Base-by-base conservation (phyloP, 2,888 invertebrate genomes). In the Spilosoma lubricipeda region DNA sequence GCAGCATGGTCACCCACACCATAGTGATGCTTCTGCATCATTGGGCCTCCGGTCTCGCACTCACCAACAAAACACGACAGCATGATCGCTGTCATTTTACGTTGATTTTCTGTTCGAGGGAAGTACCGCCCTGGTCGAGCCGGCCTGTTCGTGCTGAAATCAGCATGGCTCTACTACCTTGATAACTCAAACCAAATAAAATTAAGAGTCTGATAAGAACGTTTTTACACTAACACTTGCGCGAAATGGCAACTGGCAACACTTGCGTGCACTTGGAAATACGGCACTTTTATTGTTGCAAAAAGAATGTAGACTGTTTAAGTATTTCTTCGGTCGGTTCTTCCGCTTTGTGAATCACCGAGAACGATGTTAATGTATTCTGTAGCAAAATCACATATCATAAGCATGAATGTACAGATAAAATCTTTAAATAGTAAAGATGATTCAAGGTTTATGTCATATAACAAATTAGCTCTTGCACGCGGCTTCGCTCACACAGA, bases 241-340 rank as follows among this genome's bases (percentile, higher is more conserved):
- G 2, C 52, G 18, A 48, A 70, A 67, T 56, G 71, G 75, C 68
- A 73, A 79, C 73, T n/a, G n/a, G n/a, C n/a, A n/a, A n/a, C n/a
- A n/a, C n/a, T n/a, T n/a, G n/a, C 70, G 68, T 72, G 80, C 76
- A 75, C 78, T 64, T 74, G 59, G 27, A 59, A n/a, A 83, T 71
- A 74, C 81, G 83, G 78, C 66, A 85, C 64, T 78, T 69, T 42
- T 70, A 73, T 72, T 77, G 75, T 79, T 80, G 77, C 72, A 74
- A 85, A 80, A 81, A 80, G 59, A 80, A 81, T 84, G 78, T 80
- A 75, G 72, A 74, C 75, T 71, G 59, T 52, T 27, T 64, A 66
- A 75, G 73, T 76, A 77, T 68, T 70, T 72, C 73, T 76, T 70
- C 59, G 77, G 66, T 75, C 33, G 39, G n/a, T 63, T 64, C 42